A percentile compares a stretch with the other conserved stretches of the same genome.
Conservation (phyloP, 2,888 invertebrate species). For the Limulus polyphemus region DNA sequence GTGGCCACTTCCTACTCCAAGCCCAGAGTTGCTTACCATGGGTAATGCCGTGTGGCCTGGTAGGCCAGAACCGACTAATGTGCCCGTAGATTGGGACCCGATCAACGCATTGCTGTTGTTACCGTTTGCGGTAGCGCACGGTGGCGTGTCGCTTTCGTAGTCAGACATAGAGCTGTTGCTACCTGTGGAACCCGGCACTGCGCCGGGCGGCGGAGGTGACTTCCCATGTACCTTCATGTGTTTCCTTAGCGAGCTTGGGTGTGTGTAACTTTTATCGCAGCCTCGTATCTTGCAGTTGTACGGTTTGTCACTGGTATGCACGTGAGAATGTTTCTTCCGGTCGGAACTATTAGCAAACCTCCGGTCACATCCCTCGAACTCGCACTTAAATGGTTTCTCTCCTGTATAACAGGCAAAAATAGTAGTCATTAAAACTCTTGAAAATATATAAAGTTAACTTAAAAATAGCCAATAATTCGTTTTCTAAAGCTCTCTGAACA, state of each 20-base stretch:
- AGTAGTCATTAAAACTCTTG: no score
- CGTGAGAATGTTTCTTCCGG: slow-evolving; percentile 98
- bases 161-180: slow-evolving; percentile 59
- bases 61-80: no score
- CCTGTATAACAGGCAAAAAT: slow-evolving; percentile 62
- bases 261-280: slow-evolving; percentile 99
- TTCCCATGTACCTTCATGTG: slow-evolving; percentile 82
- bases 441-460: no score
- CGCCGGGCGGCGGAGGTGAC: slow-evolving; percentile 47
- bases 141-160: slow-evolving; percentile 45
- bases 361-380: slow-evolving; percentile 92
- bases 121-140: slow-evolving; percentile 25
- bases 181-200: background rate
- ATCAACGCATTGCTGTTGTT: no score
- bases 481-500: no score
- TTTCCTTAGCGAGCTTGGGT: slow-evolving; percentile 92
- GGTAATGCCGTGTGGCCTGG: no score
- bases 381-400: slow-evolving; percentile 98
- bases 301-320: slow-evolving; percentile 97
- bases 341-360: slow-evolving; percentile 98
- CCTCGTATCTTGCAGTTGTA: slow-evolving; percentile 94
- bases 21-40: no score
- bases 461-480: no score
- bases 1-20: slow-evolving; percentile 27
- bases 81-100: no score